A percentile compares a stretch with the other conserved stretches of the same genome.
phyloP scores from a whole-genome alignment of 2,888 invertebrate genomes.

The Crepidodera aurea region DNA sequence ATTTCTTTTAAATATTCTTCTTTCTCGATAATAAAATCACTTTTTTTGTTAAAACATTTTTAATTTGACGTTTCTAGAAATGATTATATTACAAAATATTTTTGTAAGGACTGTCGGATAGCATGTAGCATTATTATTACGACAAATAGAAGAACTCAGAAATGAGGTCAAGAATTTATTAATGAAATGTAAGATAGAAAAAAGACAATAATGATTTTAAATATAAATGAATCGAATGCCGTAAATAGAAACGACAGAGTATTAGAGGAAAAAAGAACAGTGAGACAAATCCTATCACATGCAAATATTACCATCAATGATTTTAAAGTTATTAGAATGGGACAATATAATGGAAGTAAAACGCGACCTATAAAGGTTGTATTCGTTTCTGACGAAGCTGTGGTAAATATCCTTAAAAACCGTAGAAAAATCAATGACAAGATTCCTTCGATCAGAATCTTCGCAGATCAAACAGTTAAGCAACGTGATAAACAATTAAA shows the following conservation, averaged over 20 bases:
- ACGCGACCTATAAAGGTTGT: not conserved
- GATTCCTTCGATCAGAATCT: slow-evolving; percentile 6
- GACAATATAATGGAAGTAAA: slow-evolving; percentile 17
- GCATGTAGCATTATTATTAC: no score
- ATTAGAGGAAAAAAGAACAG: slow-evolving; percentile 11
- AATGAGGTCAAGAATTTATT: not conserved
- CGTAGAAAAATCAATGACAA: slow-evolving; percentile 4
- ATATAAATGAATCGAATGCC: slow-evolving; percentile 12
- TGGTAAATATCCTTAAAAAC: slow-evolving; percentile 1
- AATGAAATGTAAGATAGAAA: not conserved
- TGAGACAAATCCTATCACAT: slow-evolving; percentile 7
- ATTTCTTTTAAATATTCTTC: no score
- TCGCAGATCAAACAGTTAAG: slow-evolving; percentile 5
- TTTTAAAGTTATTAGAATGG: slow-evolving; percentile 13
- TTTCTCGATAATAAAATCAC: no score
- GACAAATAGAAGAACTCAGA: no score
- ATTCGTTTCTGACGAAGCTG: not conserved
- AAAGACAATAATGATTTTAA: slow-evolving; percentile 34
- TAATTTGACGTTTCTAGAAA: no score
- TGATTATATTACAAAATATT: slow-evolving; percentile 20
- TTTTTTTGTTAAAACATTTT: no score
- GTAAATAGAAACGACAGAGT: slow-evolving; percentile 2
- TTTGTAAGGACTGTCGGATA: not conserved
- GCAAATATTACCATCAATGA: slow-evolving; percentile 5
- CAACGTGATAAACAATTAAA: slow-evolving; percentile 3